These are phyloP conservation scores for Sebastes taczanowskii DNA, from an alignment of 2,797 vertebrate species.

Conservation along the genomic window DNA sequence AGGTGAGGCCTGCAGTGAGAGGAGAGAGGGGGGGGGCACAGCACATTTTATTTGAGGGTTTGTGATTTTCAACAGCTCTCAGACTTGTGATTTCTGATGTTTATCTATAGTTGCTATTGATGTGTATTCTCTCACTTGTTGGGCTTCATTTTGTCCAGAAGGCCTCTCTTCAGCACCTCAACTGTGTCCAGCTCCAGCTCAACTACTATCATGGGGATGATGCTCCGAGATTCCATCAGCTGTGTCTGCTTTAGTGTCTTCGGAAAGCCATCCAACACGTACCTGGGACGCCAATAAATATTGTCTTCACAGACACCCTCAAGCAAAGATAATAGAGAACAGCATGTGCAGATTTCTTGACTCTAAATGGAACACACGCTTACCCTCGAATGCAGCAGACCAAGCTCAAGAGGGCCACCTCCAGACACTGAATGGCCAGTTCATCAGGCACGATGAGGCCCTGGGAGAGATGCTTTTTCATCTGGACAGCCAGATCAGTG, in stretches of 20 bases:
- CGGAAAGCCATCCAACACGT: slow-evolving; percentile 94
- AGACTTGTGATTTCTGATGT: background rate
- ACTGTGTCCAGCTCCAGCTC: slow-evolving; percentile 88
- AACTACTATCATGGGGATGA: slow-evolving; percentile 89
- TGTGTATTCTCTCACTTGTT: slow-evolving; percentile 78
- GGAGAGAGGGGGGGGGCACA: background rate
- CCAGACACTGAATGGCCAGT: slow-evolving; percentile 89
- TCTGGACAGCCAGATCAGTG: slow-evolving; percentile 80
- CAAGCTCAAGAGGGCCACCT: slow-evolving; percentile 85
- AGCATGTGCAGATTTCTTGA: background rate
- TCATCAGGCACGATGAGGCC: slow-evolving; percentile 89
- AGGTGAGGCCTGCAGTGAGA: slow-evolving; percentile 74
- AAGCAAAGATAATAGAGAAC: background rate
- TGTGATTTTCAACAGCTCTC: background rate
- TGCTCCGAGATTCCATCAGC: slow-evolving; percentile 84
- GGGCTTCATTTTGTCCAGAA: slow-evolving; percentile 79
- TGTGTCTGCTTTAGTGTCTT: slow-evolving; percentile 86
- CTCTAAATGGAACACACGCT: background rate
- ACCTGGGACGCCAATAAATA: slow-evolving; percentile 73
- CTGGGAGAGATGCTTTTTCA: slow-evolving; percentile 84
- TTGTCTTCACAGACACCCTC: background rate
- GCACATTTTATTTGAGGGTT: background rate
- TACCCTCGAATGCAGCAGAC: slow-evolving; percentile 88
- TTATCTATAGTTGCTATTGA: background rate
- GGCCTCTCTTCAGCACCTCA: slow-evolving; percentile 89